Base-by-base conservation (phyloP, 2,113 vertebrate species). In the Aythya baeri region DNA sequence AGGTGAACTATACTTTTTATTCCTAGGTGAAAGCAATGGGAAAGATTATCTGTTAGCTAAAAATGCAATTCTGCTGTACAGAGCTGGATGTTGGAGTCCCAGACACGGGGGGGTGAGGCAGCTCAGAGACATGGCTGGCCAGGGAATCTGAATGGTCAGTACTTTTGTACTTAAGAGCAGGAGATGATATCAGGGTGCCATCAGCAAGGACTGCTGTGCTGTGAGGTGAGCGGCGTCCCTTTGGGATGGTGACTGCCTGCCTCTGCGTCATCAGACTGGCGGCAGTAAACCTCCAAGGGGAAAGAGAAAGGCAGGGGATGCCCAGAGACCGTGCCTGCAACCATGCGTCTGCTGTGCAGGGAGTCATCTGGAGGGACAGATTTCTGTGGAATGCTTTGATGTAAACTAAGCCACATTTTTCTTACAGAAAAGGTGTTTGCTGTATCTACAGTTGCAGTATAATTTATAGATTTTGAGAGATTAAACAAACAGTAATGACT, bases 251-350 rank as follows among this genome's bases (percentile, higher is more conserved):
- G 62, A 23, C 54, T 72, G 34, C 36, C 12, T 74, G 41, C 20
- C 52, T 75, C 43, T 21, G 22, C 11, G 6, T 38, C 1, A 1
- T 5, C 31, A 71, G 9, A 22, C 29, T 31, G 3, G 2, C 25
- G 17, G 5, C 57, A 71, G 17, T 25, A 55, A 79, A 32, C 25
- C 62, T 18, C 21, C 61, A 22, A 83, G 55, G 13, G 3, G 8
- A 12, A 41, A 18, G 66, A 59, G 55, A 66, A 49, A 29, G 21
- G 15, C 41, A 6, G 12, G 11, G 17, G 54, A 75, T 77, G 55
- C 4, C 17, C 36, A 32, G 36, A 63, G n/a, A 7, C 1, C 0
- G 1, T 54, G 55, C 26, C 61, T 84, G 20, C 74, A 66, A 11
- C 49, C 34, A 38, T 5, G 13, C 4, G 41, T 81, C 46, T 52